Conservation (phyloP, 2,113 vertebrate species). For the Odocoileus hemionus region DNA sequence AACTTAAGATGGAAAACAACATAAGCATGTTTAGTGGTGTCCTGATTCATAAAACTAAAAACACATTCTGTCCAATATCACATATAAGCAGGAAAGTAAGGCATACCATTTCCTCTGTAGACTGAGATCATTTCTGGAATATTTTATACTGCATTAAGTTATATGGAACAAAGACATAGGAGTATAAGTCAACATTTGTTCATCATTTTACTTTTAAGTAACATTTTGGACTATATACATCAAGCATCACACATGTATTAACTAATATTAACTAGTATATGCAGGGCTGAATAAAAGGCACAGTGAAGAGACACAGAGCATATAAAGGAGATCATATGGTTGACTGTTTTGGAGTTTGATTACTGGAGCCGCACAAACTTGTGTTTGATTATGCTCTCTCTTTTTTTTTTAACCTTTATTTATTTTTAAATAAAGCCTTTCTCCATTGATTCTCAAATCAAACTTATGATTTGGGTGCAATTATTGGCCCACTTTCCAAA, state of each 20-base stretch:
- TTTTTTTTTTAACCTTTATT: no score
- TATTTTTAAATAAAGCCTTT: background rate
- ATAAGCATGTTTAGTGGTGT: background rate
- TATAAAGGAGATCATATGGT: rapidly evolving
- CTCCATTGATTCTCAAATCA: background rate
- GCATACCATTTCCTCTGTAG: background rate
- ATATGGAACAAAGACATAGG: background rate
- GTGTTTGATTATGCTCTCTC: background rate
- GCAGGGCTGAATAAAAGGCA: background rate
- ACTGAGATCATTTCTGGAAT: background rate
- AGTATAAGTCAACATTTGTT: background rate
- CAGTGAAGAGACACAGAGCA: rapidly evolving
- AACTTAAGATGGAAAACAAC: background rate
- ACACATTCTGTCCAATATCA: background rate
- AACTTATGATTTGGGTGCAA: background rate
- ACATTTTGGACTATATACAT: background rate
- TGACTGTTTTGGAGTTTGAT: background rate
- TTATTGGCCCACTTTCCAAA: background rate
- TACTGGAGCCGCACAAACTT: rapidly evolving
- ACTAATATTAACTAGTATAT: background rate
- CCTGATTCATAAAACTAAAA: background rate
- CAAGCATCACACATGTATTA: background rate
- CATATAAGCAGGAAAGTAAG: background rate
- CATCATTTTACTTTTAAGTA: background rate
- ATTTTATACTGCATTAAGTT: background rate